Evolutionary conservation across 1,140 invertebrate species (phyloP), one percentile per base, ranked within the genome.

Genomic region (Leptopilina boulardi): DNA sequence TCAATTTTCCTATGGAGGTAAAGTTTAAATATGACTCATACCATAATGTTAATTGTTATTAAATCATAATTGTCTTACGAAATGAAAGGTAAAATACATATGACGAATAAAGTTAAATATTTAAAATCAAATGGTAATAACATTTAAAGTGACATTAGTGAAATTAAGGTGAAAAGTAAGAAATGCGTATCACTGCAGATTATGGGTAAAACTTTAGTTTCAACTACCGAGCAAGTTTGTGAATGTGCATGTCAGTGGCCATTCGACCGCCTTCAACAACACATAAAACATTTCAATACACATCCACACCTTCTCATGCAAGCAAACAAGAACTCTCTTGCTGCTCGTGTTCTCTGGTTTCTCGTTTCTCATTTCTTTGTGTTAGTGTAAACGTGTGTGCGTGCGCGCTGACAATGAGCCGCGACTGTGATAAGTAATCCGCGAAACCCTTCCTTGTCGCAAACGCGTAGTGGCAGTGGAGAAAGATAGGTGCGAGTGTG

Each of bases 371-470:
- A 54, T 75, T 75, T 56, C 56, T 56, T 41, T 51, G 51, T 42
- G 18, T 71, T 81, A 70, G 73, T 75, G 70, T 77, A 72, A 71
- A 70, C 54, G 76, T 75, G 80, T 83, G 77, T 79, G 84, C 81
- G 83, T 85, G 85, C 85, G 83, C 83, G 85, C 86, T 87, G 87
- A 88, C 86, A 88, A 88, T 88, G 87, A 87, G 83, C 86, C 81
- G 86, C 72, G 87, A 85, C 86, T 87, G 87, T 88, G 87, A 88
- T 88, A 88, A 88, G 84, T 87, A 85, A 88, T 83, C 77, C 82
- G 73, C 74, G 77, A 54, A 71, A 83, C 75, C 79, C 77, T 80
- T 76, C 71, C 81, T 78, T 76, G 77, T 84, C 75, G 80, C 44
- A 83, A 83, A 84, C 83, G 80, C 79, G 83, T 76, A 84, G 85